phyloP scores from a whole-genome alignment of 2,797 vertebrate genomes.

The Furcifer pardalis region DNA sequence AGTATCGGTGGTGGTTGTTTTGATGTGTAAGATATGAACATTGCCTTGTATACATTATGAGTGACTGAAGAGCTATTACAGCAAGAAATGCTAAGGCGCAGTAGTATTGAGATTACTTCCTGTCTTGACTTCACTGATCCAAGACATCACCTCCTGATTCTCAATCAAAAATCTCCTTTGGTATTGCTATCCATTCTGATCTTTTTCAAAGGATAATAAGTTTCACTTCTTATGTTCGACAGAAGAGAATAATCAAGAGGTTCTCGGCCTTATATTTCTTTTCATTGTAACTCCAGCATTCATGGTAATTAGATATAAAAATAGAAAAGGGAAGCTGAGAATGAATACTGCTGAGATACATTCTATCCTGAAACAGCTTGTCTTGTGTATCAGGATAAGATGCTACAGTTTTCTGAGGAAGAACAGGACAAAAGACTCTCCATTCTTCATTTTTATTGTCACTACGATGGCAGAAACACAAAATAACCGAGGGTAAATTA shows the following conservation, averaged over 20 bases:
- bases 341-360: constrained; percentile 21
- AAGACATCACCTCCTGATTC: constrained; percentile 15
- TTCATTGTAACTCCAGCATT: constrained; percentile 49
- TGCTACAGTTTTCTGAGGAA: constrained; percentile 52
- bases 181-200: background rate
- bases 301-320: constrained; percentile 45
- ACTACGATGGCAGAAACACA: background rate
- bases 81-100: background rate
- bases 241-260: constrained; percentile 26
- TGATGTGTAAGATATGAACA: background rate
- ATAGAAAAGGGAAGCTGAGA: constrained; percentile 11
- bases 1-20: background rate
- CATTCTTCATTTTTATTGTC: constrained; percentile 20
- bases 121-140: background rate
- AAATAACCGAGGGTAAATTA: background rate
- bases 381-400: constrained; percentile 17
- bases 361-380: constrained; percentile 26
- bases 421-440: constrained; percentile 25
- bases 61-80: background rate
- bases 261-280: constrained; percentile 30
- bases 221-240: constrained; percentile 13
- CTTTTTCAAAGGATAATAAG: background rate
- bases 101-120: background rate
- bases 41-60: background rate
- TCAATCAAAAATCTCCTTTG: background rate